These are phyloP conservation scores for Catharus ustulatus DNA, from an alignment of 2,797 vertebrate species.

Conservation along the genomic window DNA sequence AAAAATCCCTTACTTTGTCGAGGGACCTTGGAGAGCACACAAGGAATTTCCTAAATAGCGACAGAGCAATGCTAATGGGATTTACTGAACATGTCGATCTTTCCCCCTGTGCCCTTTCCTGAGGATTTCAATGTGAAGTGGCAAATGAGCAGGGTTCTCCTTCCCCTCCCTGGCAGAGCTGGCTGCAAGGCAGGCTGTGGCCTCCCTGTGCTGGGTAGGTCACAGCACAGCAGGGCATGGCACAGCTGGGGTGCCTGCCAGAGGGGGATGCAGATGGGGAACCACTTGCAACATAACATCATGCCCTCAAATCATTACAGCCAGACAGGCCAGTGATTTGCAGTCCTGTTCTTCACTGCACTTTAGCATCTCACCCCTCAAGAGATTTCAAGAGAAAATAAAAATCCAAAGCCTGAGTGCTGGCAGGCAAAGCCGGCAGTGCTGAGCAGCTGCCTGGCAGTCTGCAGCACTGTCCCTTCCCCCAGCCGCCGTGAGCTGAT, in stretches of 20 bases:
- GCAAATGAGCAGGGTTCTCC: rapidly evolving
- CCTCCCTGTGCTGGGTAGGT: neutral
- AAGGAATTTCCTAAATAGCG: neutral
- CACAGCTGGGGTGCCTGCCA: neutral
- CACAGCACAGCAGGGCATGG: neutral
- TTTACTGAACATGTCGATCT: neutral
- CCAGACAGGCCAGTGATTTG: neutral
- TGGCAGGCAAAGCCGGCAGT: neutral
- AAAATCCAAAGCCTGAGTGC: neutral
- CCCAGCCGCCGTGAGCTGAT: rapidly evolving
- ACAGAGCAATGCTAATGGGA: neutral
- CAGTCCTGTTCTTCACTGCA: neutral
- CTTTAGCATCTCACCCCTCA: neutral
- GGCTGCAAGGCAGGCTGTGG: neutral
- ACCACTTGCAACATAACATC: neutral
- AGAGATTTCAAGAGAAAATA: slow-evolving; percentile 25
- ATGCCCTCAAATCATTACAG: neutral
- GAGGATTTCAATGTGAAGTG: neutral
- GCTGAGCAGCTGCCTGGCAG: neutral
- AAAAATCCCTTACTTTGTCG: neutral
- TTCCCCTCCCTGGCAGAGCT: neutral
- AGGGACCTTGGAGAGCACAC: neutral
- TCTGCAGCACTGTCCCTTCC: neutral
- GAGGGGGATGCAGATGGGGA: neutral
- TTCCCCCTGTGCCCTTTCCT: neutral